Conservation (phyloP, 2,113 vertebrate genomes). For the Mesitornis unicolor region DNA sequence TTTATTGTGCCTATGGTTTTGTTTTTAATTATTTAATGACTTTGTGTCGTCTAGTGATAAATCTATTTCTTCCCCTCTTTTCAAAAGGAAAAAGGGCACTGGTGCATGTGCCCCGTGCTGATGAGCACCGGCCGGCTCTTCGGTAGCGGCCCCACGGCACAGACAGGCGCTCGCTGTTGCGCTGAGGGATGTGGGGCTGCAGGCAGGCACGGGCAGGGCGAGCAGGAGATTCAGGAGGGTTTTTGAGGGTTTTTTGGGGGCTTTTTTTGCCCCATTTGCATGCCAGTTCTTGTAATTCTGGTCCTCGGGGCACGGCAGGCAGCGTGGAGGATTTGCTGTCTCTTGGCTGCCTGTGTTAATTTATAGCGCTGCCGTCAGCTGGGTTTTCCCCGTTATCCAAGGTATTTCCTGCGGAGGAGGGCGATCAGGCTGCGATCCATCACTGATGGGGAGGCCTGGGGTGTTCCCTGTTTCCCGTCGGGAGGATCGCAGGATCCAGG, state of each 20-base stretch:
- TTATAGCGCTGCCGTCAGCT: background rate
- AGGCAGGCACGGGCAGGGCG: accelerated
- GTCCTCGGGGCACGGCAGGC: background rate
- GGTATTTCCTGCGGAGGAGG: constrained; percentile 32
- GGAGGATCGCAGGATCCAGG: too few species aligned
- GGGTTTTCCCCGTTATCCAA: background rate
- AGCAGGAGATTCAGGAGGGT: accelerated
- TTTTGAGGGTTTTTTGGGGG: too few species aligned
- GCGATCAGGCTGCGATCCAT: constrained; percentile 26
- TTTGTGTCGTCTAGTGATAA: constrained; percentile 75
- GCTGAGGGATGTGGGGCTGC: accelerated
- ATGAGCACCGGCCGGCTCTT: background rate
- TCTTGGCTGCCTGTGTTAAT: background rate
- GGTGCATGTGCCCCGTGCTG: too few species aligned
- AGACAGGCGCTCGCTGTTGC: too few species aligned
- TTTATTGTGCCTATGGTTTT: constrained; percentile 77
- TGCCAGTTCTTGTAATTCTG: background rate
- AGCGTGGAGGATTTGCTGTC: background rate
- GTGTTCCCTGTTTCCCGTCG: too few species aligned
- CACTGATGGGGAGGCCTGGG: constrained; percentile 24
- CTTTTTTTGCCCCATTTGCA: accelerated
- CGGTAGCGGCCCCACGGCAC: too few species aligned
- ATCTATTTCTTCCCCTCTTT: constrained; percentile 51
- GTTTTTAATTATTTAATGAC: constrained; percentile 82
- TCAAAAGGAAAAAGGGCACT: background rate